A percentile compares a stretch with the other conserved stretches of the same genome.
These are phyloP conservation scores for Gallinago nigripennis DNA, from an alignment of 2,797 vertebrate species.

Conservation along the genomic window DNA sequence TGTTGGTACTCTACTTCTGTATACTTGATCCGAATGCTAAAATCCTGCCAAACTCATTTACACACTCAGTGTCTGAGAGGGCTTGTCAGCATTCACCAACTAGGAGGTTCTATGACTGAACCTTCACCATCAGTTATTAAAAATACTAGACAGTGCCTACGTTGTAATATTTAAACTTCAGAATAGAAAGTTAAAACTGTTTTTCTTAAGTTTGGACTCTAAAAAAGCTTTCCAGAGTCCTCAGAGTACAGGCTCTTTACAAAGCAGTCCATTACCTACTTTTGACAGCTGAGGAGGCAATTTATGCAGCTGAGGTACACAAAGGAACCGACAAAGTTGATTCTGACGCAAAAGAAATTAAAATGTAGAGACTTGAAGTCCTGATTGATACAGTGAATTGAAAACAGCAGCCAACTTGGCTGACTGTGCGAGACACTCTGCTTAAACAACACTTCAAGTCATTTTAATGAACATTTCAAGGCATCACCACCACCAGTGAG, in stretches of 20 bases:
- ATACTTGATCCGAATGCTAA: not conserved
- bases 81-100: not conserved
- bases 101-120: not conserved
- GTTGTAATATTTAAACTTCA: not conserved
- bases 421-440: constrained; percentile 6
- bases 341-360: constrained; percentile 33
- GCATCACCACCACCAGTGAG: constrained; percentile 6
- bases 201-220: not conserved
- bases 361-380: constrained; percentile 45
- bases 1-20: not conserved
- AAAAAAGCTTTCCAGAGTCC: not conserved
- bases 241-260: not conserved
- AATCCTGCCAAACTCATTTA: not conserved
- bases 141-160: not conserved
- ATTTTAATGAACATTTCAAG: constrained; percentile 52
- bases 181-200: not conserved
- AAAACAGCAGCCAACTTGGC: constrained; percentile 29
- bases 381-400: constrained; percentile 45
- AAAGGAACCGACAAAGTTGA: constrained; percentile 16
- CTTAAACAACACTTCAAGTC: constrained; percentile 50
- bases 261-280: not conserved
- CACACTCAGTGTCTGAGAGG: not conserved
- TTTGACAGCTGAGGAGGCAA: constrained; percentile 30
- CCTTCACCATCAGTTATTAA: not conserved
- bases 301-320: constrained; percentile 22